Conservation (phyloP, 2,113 vertebrate species). For the Vidua chalybeata region DNA sequence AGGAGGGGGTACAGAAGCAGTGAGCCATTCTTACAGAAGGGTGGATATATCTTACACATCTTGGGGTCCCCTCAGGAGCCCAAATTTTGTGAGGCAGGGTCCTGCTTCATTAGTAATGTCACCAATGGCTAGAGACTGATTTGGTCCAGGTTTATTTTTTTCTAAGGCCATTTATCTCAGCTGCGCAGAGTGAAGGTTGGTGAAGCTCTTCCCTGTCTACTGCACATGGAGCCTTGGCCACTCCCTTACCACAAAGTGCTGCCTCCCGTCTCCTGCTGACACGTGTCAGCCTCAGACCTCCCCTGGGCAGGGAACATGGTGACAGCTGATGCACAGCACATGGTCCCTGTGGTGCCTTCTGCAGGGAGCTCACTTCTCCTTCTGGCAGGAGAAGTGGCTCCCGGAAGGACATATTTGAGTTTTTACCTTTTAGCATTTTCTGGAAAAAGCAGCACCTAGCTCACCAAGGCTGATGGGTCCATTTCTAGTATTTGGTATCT, state of each 20-base stretch:
- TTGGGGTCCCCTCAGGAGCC: not conserved
- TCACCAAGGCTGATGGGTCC: not conserved
- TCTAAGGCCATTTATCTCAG: not conserved
- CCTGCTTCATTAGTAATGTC: not conserved
- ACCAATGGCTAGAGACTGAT: not conserved
- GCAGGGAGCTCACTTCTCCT: not conserved
- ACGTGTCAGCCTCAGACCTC: fast-evolving
- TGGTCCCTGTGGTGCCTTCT: not conserved
- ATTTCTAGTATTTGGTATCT: not conserved
- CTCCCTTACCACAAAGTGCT: not conserved
- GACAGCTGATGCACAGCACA: not conserved
- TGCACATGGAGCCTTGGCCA: fast-evolving
- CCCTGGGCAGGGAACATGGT: not conserved
- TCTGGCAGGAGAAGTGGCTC: not conserved
- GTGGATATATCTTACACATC: fast-evolving
- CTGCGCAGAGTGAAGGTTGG: not conserved
- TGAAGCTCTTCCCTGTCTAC: not conserved
- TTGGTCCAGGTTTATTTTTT: not conserved
- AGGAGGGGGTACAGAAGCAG: not conserved
- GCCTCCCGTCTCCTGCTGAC: not conserved
- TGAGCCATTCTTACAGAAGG: not conserved
- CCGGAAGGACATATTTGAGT: not conserved
- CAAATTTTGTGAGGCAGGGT: not conserved
- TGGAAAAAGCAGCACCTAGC: not conserved
- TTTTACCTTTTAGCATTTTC: not conserved